Percentiles rank a stretch among this genome's conserved stretches.
phyloP scores from a whole-genome alignment of 2,888 invertebrate species.

The Drosophila buzzatii region DNA sequence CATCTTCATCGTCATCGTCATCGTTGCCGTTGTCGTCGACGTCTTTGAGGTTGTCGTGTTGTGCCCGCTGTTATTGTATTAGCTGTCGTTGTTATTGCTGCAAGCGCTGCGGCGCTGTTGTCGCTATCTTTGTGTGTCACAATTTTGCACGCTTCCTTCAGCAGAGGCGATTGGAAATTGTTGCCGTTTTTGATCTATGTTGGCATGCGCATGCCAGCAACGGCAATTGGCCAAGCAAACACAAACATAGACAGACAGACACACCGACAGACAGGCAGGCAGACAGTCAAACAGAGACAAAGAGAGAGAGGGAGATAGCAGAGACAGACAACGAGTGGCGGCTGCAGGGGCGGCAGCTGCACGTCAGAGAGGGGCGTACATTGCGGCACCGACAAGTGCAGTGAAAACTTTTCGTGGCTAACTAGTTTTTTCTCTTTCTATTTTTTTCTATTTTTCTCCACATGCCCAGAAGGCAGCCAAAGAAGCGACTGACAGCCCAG shows the following conservation, averaged over 20 bases:
- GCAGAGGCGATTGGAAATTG: constrained; percentile 64
- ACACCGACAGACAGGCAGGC: constrained; percentile 3
- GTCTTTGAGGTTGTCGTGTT: constrained; percentile 59
- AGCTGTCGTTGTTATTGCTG: constrained; percentile 24
- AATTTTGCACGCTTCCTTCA: constrained; percentile 77
- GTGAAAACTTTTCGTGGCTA: constrained; percentile 68
- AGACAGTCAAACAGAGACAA: background rate
- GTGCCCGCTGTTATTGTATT: constrained; percentile 29
- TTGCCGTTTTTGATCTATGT: constrained; percentile 75
- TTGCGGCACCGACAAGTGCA: constrained; percentile 70
- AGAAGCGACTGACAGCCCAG: constrained; percentile 23
- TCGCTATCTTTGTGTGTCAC: constrained; percentile 79
- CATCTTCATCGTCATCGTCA: constrained; percentile 35
- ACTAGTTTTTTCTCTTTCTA: constrained; percentile 57
- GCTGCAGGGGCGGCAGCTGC: constrained; percentile 9
- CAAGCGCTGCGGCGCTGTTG: constrained; percentile 29
- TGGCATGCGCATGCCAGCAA: constrained; percentile 74
- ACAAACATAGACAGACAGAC: constrained; percentile 48
- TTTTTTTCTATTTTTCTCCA: constrained; percentile 10
- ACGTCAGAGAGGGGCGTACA: constrained; percentile 43
- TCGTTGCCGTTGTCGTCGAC: constrained; percentile 18
- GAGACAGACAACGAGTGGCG: constrained; percentile 14
- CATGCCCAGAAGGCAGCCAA: constrained; percentile 18
- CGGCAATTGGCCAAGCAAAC: constrained; percentile 68
- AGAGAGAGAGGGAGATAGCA: constrained; percentile 15